Percentiles rank a stretch among this genome's conserved stretches.
Conservation (phyloP, 1,140 invertebrate genomes). For the Megathymus violae region DNA sequence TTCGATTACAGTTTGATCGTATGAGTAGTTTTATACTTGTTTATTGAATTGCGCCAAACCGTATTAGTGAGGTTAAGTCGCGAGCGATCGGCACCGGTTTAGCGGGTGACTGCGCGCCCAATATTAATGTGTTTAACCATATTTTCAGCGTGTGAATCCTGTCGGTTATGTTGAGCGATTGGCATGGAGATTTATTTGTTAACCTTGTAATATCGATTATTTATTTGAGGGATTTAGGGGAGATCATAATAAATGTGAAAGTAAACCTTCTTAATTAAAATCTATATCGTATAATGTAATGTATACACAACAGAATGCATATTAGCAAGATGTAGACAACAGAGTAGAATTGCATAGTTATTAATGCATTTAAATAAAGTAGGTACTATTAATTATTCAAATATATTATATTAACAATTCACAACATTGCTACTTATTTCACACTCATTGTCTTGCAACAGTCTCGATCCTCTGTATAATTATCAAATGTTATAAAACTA, state of each 20-base stretch:
- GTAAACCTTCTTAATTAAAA: too few species aligned
- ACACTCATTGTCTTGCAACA: too few species aligned
- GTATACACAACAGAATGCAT: too few species aligned
- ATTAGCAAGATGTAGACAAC: too few species aligned
- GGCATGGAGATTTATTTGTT: not conserved
- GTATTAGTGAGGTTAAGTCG: slow-evolving; percentile 31
- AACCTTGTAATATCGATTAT: not conserved
- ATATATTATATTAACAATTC: too few species aligned
- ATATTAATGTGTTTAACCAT: slow-evolving; percentile 27
- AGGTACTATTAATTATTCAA: too few species aligned
- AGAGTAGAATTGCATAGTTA: too few species aligned
- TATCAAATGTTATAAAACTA: too few species aligned
- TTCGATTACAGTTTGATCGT: slow-evolving; percentile 40
- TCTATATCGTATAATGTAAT: too few species aligned
- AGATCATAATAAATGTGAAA: not conserved
- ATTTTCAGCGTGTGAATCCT: not conserved
- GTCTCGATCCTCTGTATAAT: too few species aligned
- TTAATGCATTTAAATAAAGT: too few species aligned
- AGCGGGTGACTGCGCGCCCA: slow-evolving; percentile 11
- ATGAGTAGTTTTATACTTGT: slow-evolving; percentile 33
- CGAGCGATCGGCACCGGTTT: slow-evolving; percentile 1
- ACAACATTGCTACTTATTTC: too few species aligned
- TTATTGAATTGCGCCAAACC: slow-evolving; percentile 24
- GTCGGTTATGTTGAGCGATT: not conserved
- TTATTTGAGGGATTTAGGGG: not conserved